phyloP scores from a whole-genome alignment of 64 coral and sea anemone genomes.

The Hydrozoanthus tunicans region DNA sequence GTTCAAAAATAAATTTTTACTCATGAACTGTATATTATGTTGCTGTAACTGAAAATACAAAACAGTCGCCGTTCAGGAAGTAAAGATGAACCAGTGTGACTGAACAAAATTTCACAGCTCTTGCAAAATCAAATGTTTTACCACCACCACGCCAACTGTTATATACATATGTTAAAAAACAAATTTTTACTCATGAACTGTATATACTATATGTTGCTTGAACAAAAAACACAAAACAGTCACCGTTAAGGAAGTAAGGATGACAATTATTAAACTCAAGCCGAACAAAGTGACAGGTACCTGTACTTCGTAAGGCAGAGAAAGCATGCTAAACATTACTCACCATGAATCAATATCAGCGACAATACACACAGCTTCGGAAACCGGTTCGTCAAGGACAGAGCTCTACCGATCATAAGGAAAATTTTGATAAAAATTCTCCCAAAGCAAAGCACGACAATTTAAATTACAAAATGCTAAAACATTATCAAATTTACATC shows the following conservation, averaged over 20 bases:
- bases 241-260: too few species aligned
- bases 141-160: too few species aligned
- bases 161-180: background rate
- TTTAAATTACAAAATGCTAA: background rate
- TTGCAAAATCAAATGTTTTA: constrained; percentile 29
- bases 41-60: too few species aligned
- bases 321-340: background rate
- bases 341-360: constrained; percentile 95
- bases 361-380: constrained; percentile 88
- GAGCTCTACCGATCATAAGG: constrained; percentile 66
- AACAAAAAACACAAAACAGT: too few species aligned
- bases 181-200: background rate
- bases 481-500: background rate
- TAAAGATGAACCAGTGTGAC: too few species aligned
- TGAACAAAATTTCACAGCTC: constrained; percentile 64
- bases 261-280: too few species aligned
- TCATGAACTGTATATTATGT: background rate
- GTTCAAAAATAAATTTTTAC: background rate
- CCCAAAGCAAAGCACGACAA: background rate
- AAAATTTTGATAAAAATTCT: background rate
- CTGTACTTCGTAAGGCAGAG: background rate
- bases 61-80: too few species aligned
- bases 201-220: too few species aligned
- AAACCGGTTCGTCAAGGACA: constrained; percentile 85
- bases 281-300: too few species aligned